These are phyloP conservation scores for Lepidothrix coronata DNA, from an alignment of 2,113 vertebrate species.

Conservation along the genomic window DNA sequence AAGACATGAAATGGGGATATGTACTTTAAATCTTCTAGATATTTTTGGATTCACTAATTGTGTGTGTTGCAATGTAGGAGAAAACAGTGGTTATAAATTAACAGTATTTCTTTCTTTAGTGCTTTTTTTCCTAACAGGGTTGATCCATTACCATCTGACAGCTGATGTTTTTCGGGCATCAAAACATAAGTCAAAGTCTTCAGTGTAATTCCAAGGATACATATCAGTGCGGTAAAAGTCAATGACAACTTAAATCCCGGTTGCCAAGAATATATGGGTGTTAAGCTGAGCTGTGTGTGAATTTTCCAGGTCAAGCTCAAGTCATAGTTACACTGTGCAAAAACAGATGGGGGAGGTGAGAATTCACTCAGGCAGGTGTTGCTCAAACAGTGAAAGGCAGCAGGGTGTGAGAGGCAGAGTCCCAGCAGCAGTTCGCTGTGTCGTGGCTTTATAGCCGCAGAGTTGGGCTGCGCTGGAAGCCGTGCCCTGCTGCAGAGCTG, in stretches of 20 bases:
- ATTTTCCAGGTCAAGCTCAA: slow-evolving; percentile 14
- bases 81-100: not conserved
- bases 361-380: not conserved
- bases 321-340: not conserved
- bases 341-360: fast-evolving
- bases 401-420: not conserved
- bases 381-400: not conserved
- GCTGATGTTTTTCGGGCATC: not conserved
- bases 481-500: not conserved
- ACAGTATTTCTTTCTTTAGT: not conserved
- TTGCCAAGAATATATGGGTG: not conserved
- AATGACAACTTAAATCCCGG: not conserved
- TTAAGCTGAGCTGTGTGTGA: not conserved
- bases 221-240: not conserved
- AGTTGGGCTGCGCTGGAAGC: not conserved
- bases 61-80: not conserved
- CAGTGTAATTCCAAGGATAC: not conserved
- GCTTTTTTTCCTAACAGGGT: not conserved
- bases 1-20: not conserved
- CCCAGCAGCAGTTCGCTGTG: not conserved
- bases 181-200: not conserved
- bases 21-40: not conserved
- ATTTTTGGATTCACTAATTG: not conserved
- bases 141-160: slow-evolving; percentile 1
- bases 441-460: fast-evolving